Conservation (phyloP, 2,888 invertebrate genomes). For the Parelbella ahira region DNA sequence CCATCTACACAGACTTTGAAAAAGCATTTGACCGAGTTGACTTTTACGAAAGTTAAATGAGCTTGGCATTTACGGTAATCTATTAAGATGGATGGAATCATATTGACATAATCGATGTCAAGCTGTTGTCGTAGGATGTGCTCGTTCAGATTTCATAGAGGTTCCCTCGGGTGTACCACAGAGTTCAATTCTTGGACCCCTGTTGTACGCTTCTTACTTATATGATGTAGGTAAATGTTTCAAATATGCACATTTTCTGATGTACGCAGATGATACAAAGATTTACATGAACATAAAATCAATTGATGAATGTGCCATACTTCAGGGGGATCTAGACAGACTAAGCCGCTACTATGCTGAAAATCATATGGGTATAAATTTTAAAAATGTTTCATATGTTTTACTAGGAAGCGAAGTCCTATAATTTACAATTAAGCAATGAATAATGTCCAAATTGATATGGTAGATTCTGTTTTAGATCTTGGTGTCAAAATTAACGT, state of each 20-base stretch:
- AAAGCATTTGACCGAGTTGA: too few relatives aligned
- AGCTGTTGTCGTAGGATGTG: too few relatives aligned
- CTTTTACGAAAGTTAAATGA: too few relatives aligned
- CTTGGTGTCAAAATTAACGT: conserved; percentile 15
- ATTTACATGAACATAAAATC: too few relatives aligned
- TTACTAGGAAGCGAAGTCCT: conserved; percentile 12
- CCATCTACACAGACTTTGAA: too few relatives aligned
- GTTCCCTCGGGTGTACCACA: conserved; percentile 8
- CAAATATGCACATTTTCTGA: neutral
- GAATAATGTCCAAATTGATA: neutral
- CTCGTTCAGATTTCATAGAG: neutral
- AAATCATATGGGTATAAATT: conserved; percentile 7
- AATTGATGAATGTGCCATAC: too few relatives aligned
- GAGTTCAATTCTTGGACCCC: conserved; percentile 2
- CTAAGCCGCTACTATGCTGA: neutral
- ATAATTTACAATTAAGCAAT: conserved; percentile 3
- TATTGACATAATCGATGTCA: too few relatives aligned
- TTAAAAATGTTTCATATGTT: conserved; percentile 15
- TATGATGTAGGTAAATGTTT: conserved; percentile 10
- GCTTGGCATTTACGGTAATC: too few relatives aligned
- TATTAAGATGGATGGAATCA: too few relatives aligned
- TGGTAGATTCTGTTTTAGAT: conserved; percentile 1
- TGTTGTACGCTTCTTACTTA: conserved; percentile 4
- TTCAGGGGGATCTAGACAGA: neutral
- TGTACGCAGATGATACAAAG: conserved; percentile 3